These are phyloP conservation scores for Polydrusus tereticollis DNA, from an alignment of 2,888 invertebrate species.

Conservation along the genomic window DNA sequence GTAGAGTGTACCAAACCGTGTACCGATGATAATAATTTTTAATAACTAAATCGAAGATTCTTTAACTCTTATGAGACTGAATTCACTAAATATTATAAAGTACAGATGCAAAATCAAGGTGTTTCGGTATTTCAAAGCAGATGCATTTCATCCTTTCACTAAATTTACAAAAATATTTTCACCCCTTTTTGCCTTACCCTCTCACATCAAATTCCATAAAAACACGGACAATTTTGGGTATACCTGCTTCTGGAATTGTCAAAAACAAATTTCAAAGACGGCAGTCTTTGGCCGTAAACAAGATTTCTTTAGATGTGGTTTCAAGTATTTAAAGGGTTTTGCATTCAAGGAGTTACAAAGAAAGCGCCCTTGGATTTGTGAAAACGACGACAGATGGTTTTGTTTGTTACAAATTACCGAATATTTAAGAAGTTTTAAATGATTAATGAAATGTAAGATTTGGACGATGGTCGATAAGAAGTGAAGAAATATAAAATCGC, in stretches of 20 bases:
- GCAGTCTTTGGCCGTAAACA: slow-evolving; percentile 21
- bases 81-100: neutral
- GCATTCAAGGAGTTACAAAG: slow-evolving; percentile 14
- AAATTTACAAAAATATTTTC: slow-evolving; percentile 28
- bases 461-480: neutral
- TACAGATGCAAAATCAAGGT: slow-evolving; percentile 18
- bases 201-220: slow-evolving; percentile 11
- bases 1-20: too few relatives aligned
- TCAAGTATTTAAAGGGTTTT: slow-evolving; percentile 28
- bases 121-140: slow-evolving; percentile 18
- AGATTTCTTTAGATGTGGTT: slow-evolving; percentile 33
- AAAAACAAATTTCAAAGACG: slow-evolving; percentile 31
- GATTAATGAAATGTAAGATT: slow-evolving; percentile 17
- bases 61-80: neutral
- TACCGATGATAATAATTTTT: too few relatives aligned
- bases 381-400: slow-evolving; percentile 14
- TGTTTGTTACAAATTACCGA: slow-evolving; percentile 1
- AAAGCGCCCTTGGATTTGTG: neutral
- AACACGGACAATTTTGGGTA: neutral
- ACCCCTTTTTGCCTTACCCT: slow-evolving; percentile 32
- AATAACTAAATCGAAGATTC: neutral
- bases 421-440: slow-evolving; percentile 1
- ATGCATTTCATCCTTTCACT: slow-evolving; percentile 14
- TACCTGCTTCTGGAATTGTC: slow-evolving; percentile 30
- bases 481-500: too few relatives aligned